These are phyloP conservation scores for Lonchura striata DNA, from an alignment of 2,113 vertebrate genomes.

Conservation along the genomic window DNA sequence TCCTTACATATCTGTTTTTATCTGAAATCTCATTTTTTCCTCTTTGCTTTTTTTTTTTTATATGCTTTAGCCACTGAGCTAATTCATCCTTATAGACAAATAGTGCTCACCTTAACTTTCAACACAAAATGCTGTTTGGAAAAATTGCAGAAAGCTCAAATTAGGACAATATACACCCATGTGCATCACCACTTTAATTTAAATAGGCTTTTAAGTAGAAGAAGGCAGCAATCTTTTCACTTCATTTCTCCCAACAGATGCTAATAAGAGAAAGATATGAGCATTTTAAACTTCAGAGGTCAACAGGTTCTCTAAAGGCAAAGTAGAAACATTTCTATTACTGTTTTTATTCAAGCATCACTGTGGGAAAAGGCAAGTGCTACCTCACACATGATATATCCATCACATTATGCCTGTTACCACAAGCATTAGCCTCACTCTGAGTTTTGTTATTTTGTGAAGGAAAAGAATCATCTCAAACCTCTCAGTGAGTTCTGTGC, in stretches of 20 bases:
- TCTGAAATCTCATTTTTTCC: not conserved
- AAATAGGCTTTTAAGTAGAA: not conserved
- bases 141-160: not conserved
- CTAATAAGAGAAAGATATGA: not conserved
- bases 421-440: not conserved
- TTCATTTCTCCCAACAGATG: not conserved
- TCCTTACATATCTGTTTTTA: not conserved
- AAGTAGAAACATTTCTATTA: not conserved
- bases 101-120: not conserved
- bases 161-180: not conserved
- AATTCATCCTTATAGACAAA: not conserved
- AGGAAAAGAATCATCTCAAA: not conserved
- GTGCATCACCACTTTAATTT: not conserved
- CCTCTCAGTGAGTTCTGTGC: not conserved
- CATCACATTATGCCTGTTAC: accelerated
- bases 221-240: not conserved
- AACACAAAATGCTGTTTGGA: not conserved
- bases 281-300: not conserved
- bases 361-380: not conserved
- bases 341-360: not conserved
- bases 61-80: not conserved
- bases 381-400: accelerated
- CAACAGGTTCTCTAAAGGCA: not conserved
- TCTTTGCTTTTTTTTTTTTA: not conserved
- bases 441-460: not conserved